Evolutionary conservation across 2,888 invertebrate species (phyloP).

Genomic region (Conchocele bisecta): DNA sequence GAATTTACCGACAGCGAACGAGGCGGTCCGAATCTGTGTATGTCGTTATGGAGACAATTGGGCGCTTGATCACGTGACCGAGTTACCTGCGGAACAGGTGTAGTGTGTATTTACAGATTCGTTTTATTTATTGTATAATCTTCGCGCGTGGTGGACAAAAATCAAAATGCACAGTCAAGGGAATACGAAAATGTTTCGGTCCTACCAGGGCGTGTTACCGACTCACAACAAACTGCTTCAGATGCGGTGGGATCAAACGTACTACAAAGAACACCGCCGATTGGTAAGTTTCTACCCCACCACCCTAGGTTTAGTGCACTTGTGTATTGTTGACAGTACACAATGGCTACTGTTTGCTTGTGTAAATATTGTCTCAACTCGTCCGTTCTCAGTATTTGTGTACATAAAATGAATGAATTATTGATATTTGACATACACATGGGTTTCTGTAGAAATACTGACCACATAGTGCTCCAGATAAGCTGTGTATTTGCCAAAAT

Average conservation of each 20-base stretch:
- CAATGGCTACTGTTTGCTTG: slow-evolving; percentile 40
- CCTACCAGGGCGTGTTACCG: slow-evolving; percentile 81
- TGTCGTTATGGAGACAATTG: slow-evolving; percentile 68
- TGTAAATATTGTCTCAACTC: slow-evolving; percentile 53
- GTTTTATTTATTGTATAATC: background rate
- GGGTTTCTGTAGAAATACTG: no score
- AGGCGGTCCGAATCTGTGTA: background rate
- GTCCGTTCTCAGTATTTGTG: no score
- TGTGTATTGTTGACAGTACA: no score
- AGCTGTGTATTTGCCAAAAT: no score
- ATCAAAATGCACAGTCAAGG: slow-evolving; percentile 56
- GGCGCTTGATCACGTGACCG: slow-evolving; percentile 69
- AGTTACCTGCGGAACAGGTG: slow-evolving; percentile 54
- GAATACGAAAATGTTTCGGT: slow-evolving; percentile 77
- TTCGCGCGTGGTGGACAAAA: slow-evolving; percentile 1
- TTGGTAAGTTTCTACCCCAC: slow-evolving; percentile 78
- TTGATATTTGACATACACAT: no score
- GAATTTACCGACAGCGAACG: no score
- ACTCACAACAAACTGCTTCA: slow-evolving; percentile 81
- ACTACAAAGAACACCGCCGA: slow-evolving; percentile 80
- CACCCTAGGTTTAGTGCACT: no score
- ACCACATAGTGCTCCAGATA: no score
- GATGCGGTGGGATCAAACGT: slow-evolving; percentile 81
- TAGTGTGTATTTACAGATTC: slow-evolving; percentile 23
- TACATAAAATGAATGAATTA: no score